These are phyloP conservation scores for Bombyx mandarina DNA, from an alignment of 1,140 invertebrate species.

Conservation along the genomic window DNA sequence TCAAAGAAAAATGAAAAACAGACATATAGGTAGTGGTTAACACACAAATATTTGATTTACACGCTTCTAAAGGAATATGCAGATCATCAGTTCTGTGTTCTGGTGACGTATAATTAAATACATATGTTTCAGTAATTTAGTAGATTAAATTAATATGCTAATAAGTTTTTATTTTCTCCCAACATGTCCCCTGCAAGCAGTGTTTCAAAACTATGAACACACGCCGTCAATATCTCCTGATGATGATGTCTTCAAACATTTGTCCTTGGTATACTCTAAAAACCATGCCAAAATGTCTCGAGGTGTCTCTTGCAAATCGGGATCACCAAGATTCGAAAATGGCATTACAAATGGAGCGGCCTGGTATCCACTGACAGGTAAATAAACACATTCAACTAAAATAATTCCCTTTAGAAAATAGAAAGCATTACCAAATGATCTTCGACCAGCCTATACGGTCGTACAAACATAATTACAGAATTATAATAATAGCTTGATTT, in stretches of 20 bases:
- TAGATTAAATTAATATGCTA: neutral
- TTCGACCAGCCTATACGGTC: too few relatives aligned
- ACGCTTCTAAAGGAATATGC: conserved; percentile 82
- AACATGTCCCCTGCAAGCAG: conserved; percentile 76
- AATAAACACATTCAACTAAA: too few relatives aligned
- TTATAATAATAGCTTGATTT: too few relatives aligned
- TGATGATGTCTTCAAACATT: conserved; percentile 93
- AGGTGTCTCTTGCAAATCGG: conserved; percentile 84
- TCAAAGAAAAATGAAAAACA: too few relatives aligned
- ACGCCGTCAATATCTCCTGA: conserved; percentile 90
- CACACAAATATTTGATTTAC: conserved; percentile 41
- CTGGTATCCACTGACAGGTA: conserved; percentile 92
- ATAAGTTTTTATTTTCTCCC: conserved; percentile 26
- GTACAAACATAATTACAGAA: too few relatives aligned
- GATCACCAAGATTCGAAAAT: conserved; percentile 81
- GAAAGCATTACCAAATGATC: too few relatives aligned
- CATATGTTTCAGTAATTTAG: neutral
- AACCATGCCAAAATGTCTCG: conserved; percentile 90
- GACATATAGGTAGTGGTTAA: too few relatives aligned
- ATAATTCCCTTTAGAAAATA: too few relatives aligned
- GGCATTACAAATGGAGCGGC: conserved; percentile 94
- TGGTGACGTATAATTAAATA: conserved; percentile 72
- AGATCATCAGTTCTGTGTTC: conserved; percentile 85
- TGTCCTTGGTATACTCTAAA: conserved; percentile 90
- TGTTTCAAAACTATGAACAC: conserved; percentile 84